Evolutionary conservation across 1,140 invertebrate genomes (phyloP).

Genomic region (Eulimnadia texana): DNA sequence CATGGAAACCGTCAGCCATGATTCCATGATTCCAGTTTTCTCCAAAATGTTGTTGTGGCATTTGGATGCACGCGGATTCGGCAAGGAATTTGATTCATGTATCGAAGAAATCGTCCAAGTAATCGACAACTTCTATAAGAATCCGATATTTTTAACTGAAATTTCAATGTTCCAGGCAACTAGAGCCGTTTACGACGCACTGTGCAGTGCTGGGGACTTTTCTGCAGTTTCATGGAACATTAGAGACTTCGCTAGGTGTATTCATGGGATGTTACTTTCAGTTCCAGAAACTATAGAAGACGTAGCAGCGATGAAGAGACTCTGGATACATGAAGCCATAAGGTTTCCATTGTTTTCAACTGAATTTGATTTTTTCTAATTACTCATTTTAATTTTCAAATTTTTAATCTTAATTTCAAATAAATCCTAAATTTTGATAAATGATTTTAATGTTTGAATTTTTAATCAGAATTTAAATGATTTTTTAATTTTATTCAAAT

Average conservation of each 20-base stretch:
- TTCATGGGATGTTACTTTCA: slow-evolving; percentile 74
- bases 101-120: slow-evolving; percentile 75
- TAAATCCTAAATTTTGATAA: no score
- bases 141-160: no score
- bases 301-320: slow-evolving; percentile 68
- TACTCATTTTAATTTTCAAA: no score
- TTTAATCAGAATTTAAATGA: no score
- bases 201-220: slow-evolving; percentile 41
- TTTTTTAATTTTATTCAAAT: no score
- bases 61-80: slow-evolving; percentile 82
- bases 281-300: slow-evolving; percentile 83
- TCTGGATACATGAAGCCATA: slow-evolving; percentile 85
- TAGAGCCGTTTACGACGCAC: slow-evolving; percentile 18
- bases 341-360: no score
- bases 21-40: slow-evolving; percentile 72
- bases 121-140: slow-evolving; percentile 75
- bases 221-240: slow-evolving; percentile 92
- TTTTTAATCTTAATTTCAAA: no score
- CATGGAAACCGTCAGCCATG: slow-evolving; percentile 47
- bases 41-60: slow-evolving; percentile 87
- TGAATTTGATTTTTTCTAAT: no score
- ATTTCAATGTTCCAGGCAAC: no score
- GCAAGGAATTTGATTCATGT: slow-evolving; percentile 86
- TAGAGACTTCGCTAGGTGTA: slow-evolving; percentile 69
- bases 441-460: no score